phyloP scores from a whole-genome alignment of 1,140 invertebrate species.

The Diachasma alloeum region DNA sequence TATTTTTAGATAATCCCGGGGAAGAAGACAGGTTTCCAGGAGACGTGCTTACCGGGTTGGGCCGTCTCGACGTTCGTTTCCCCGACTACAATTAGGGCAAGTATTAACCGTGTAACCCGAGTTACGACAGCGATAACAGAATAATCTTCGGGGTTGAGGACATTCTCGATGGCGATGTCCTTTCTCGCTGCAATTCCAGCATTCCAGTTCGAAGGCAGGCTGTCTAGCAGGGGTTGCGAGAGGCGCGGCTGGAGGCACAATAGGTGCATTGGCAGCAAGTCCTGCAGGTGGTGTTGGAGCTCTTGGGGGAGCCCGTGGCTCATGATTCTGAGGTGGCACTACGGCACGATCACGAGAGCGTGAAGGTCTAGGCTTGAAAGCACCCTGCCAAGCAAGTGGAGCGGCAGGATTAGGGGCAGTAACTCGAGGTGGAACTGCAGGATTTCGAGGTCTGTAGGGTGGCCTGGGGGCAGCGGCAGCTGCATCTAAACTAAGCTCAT shows the following conservation, averaged over 20 bases:
- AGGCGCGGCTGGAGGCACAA: neutral
- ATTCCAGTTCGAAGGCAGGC: neutral
- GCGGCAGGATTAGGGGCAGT: neutral
- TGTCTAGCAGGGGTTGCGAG: no score
- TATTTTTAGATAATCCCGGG: neutral
- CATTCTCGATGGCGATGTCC: neutral
- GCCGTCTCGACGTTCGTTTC: neutral
- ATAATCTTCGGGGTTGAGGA: neutral
- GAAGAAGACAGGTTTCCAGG: neutral
- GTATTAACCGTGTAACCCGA: neutral
- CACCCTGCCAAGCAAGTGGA: neutral
- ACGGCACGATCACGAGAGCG: no score
- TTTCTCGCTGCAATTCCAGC: slow-evolving; percentile 1
- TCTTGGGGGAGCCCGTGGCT: neutral
- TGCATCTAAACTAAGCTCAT: neutral
- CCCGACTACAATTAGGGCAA: neutral
- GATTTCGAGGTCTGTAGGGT: neutral
- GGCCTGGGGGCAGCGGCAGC: neutral
- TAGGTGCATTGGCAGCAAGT: neutral
- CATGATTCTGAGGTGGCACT: neutral
- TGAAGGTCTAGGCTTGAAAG: neutral
- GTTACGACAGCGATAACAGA: neutral
- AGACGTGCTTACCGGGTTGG: neutral
- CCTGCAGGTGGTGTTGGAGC: neutral
- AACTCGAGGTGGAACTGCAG: neutral